Evolutionary conservation across 2,888 invertebrate species (phyloP), one percentile per base, ranked within the genome.

Genomic region (Drosophila siamana): DNA sequence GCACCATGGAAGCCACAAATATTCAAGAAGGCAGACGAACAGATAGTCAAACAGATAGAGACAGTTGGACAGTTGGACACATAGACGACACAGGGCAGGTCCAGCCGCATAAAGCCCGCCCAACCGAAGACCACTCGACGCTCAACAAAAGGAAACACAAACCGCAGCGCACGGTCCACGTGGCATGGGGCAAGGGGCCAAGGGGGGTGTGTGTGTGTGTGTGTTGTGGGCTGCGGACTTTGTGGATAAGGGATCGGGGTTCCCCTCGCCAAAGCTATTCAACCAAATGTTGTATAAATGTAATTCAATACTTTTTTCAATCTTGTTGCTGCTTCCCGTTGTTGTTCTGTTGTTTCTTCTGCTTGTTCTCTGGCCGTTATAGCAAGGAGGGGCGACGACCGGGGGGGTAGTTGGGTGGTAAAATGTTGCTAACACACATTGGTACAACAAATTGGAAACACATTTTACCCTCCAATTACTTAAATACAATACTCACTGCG

Each of bases 401-500:
- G 2, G 24, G 4, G 15, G 13, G 51, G 6, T 15, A 4, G 8
- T 9, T 38, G 6, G 41, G 26, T 8, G 8, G 43, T 30, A 46
- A 70, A 80, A 66, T 70, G 79, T 68, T 64, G 62, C 76, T 38
- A 60, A 52, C 61, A 67, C 36, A 61, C 55, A 50, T 24, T 41
- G 62, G 57, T 48, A 69, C 69, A 81, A 74, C 85, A 85, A 86
- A 85, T 85, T 85, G 87, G 76, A 86, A 85, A 86, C 87, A 85
- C 85, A 85, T 85, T 85, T 85, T 86, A 86, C 85, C 85, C 85
- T 85, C 87, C 87, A 86, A 84, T 85, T 85, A 82, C 85, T 85
- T 85, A 85, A 85, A 84, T 62, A 81, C 79, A 78, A 80, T 74
- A 64, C 72, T 55, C 63, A 48, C 64, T 59, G 67, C 59, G 69